Percentiles rank a stretch among this genome's conserved stretches.
phyloP scores from a whole-genome alignment of 2,113 vertebrate species.

The Phocoena sinus region DNA sequence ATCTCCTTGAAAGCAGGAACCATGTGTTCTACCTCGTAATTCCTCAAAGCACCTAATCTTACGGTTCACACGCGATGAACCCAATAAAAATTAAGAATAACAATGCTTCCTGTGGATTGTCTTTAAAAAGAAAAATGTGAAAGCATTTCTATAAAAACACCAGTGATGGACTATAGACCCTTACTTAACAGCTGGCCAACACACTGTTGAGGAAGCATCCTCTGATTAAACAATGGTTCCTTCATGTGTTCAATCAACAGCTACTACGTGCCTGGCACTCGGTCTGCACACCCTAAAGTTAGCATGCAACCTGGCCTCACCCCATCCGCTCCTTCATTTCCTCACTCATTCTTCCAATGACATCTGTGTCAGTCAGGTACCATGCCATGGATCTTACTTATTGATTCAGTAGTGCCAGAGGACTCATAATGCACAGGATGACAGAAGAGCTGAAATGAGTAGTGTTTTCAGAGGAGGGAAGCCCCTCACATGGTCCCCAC shows the following conservation, averaged over 20 bases:
- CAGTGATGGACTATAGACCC: not conserved
- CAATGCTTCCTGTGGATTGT: not conserved
- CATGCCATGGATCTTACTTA: rapidly evolving
- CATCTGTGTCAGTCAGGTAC: not conserved
- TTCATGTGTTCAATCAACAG: not conserved
- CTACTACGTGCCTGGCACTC: not conserved
- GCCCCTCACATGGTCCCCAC: not conserved
- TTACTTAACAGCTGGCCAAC: not conserved
- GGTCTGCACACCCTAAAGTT: not conserved
- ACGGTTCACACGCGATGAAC: not conserved
- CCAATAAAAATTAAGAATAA: not conserved
- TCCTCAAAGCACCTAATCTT: not conserved
- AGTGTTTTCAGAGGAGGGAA: not conserved
- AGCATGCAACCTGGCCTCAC: not conserved
- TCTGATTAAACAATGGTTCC: not conserved
- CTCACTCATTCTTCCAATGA: not conserved
- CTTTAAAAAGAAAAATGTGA: not conserved
- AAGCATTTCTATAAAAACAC: not conserved
- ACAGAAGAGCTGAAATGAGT: not conserved
- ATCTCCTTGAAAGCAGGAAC: not conserved
- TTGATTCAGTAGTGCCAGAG: not conserved
- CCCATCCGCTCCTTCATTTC: not conserved
- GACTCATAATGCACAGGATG: not conserved
- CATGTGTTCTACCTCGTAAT: not conserved
- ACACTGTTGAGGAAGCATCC: not conserved